phyloP scores from a whole-genome alignment of 2,888 invertebrate species.

The Spisula solida region DNA sequence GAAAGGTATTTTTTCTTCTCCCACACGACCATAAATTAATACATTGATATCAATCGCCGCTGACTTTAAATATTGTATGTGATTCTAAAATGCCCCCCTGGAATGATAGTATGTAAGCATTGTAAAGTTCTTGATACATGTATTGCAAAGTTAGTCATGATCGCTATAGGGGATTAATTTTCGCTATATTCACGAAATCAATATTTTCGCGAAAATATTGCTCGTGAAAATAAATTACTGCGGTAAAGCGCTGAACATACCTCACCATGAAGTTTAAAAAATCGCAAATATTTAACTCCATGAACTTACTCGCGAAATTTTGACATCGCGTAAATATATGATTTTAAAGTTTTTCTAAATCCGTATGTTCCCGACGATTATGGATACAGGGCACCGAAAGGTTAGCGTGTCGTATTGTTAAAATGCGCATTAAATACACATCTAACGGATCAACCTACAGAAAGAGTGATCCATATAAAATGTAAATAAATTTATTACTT shows the following conservation, averaged over 20 bases:
- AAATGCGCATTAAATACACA: constrained; percentile 25
- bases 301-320: too few species aligned
- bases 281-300: too few species aligned
- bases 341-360: constrained; percentile 23
- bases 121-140: neutral
- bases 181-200: too few species aligned
- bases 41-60: neutral
- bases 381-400: constrained; percentile 30
- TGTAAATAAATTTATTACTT: constrained; percentile 18
- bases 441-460: neutral
- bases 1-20: too few species aligned
- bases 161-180: too few species aligned
- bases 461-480: constrained; percentile 25
- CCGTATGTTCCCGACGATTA: constrained; percentile 22
- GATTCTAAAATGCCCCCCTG: neutral
- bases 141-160: too few species aligned
- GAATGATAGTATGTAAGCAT: neutral
- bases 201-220: too few species aligned
- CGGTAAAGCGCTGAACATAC: too few species aligned
- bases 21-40: neutral
- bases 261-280: too few species aligned
- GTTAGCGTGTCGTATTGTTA: constrained; percentile 22
- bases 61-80: neutral
- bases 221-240: too few species aligned
- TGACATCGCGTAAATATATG: too few species aligned